phyloP scores from a whole-genome alignment of 2,888 invertebrate genomes.

The Apoderus coryli region DNA sequence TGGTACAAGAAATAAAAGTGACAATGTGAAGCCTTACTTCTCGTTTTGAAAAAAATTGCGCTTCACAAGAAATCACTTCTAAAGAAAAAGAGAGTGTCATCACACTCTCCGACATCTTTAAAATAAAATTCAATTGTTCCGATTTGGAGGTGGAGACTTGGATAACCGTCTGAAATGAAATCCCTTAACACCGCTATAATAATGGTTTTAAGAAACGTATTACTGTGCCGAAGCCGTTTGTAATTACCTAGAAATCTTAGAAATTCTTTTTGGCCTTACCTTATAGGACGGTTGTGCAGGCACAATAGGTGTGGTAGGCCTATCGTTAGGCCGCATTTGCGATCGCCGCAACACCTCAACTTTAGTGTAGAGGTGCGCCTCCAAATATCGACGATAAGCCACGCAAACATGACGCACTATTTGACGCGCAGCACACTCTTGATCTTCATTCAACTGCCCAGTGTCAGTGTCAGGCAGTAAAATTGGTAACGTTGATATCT shows the following conservation, averaged over 20 bases:
- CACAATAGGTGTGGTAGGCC: constrained; percentile 24
- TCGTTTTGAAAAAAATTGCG: too few species aligned
- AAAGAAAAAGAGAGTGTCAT: too few species aligned
- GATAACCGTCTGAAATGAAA: too few species aligned
- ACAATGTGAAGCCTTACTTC: too few species aligned
- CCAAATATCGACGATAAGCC: constrained; percentile 78
- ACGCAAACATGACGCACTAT: constrained; percentile 83
- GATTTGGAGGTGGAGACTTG: too few species aligned
- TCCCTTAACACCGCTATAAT: too few species aligned
- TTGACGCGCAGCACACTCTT: constrained; percentile 79
- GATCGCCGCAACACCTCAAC: constrained; percentile 54
- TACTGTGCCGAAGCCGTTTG: too few species aligned
- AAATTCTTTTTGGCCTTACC: constrained; percentile 20
- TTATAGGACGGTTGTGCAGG: constrained; percentile 35
- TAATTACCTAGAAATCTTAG: neutral
- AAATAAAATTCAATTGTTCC: too few species aligned
- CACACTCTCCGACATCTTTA: too few species aligned
- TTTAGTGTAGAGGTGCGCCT: constrained; percentile 73
- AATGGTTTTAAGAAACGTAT: constrained; percentile 5
- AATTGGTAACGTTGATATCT: constrained; percentile 78
- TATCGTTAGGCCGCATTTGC: constrained; percentile 31
- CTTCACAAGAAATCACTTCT: too few species aligned
- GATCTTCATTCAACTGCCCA: constrained; percentile 59
- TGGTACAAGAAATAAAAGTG: too few species aligned
- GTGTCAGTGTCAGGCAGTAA: constrained; percentile 57